A percentile compares a stretch with the other conserved stretches of the same genome.
These are phyloP conservation scores for Watsonalla binaria DNA, from an alignment of 2,888 invertebrate genomes.

Conservation along the genomic window DNA sequence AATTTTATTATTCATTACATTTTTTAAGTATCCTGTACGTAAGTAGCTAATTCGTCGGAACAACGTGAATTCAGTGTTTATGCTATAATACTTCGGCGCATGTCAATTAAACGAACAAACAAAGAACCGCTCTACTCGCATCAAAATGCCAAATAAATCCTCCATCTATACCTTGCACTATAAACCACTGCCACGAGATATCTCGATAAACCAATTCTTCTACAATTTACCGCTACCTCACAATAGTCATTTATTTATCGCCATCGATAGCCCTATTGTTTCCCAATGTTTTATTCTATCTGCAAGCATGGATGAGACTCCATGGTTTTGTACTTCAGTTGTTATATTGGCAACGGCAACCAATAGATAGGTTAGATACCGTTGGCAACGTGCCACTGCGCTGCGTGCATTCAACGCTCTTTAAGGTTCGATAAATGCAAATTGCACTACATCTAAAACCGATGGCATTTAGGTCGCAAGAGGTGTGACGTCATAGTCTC, in stretches of 20 bases:
- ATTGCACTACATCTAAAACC: constrained; percentile 60
- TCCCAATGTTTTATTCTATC: too few species aligned
- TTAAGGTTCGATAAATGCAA: constrained; percentile 57
- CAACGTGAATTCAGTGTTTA: constrained; percentile 24
- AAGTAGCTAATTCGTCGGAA: too few species aligned
- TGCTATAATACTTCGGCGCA: constrained; percentile 45
- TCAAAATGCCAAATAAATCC: constrained; percentile 58
- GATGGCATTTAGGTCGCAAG: constrained; percentile 60
- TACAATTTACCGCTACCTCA: constrained; percentile 21
- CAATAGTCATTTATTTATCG: constrained; percentile 12
- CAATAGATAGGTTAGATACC: constrained; percentile 3
- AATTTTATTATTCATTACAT: too few species aligned
- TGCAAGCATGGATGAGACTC: too few species aligned
- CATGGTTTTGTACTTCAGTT: too few species aligned
- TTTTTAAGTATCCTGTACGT: too few species aligned
- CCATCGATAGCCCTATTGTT: not conserved
- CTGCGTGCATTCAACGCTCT: constrained; percentile 40
- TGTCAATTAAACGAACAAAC: constrained; percentile 63
- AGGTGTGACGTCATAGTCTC: constrained; percentile 55
- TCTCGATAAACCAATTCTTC: constrained; percentile 26
- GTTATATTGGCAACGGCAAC: not conserved
- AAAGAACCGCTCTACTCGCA: constrained; percentile 41
- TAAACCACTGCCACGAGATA: constrained; percentile 36
- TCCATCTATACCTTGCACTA: constrained; percentile 28
- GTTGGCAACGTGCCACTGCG: constrained; percentile 39